These are phyloP conservation scores for Spodoptera picta DNA, from an alignment of 2,888 invertebrate genomes.

Conservation along the genomic window DNA sequence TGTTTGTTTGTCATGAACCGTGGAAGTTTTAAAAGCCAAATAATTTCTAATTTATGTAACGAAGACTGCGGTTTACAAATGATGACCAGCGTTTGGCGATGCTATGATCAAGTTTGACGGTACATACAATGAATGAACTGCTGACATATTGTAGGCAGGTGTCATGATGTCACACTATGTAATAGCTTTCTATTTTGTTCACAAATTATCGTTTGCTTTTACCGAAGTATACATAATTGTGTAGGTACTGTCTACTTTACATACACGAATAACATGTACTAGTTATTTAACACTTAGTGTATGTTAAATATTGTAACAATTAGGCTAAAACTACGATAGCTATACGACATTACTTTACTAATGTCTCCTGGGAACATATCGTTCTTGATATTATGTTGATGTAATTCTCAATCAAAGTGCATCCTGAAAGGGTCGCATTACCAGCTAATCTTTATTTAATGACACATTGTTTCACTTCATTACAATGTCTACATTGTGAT, in stretches of 20 bases:
- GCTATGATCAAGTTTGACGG: constrained; percentile 61
- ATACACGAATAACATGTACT: too few species aligned
- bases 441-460: constrained; percentile 1
- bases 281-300: too few species aligned
- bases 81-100: constrained; percentile 59
- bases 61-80: constrained; percentile 14
- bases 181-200: constrained; percentile 61
- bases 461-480: constrained; percentile 17
- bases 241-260: too few species aligned
- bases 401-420: constrained; percentile 8
- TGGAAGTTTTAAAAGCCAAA: constrained; percentile 29
- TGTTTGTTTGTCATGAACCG: constrained; percentile 18
- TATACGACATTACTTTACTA: too few species aligned
- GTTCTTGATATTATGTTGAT: too few species aligned
- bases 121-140: constrained; percentile 34
- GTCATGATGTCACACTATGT: constrained; percentile 38
- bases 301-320: too few species aligned
- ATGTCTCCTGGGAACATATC: too few species aligned
- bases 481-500: constrained; percentile 6
- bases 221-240: neutral
- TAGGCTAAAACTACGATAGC: too few species aligned
- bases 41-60: constrained; percentile 55
- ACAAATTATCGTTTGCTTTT: constrained; percentile 32
- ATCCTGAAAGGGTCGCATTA: constrained; percentile 2
- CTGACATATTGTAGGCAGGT: constrained; percentile 17